Evolutionary conservation across 2,888 invertebrate species (phyloP).

Genomic region (Eupithecia abbreviata): DNA sequence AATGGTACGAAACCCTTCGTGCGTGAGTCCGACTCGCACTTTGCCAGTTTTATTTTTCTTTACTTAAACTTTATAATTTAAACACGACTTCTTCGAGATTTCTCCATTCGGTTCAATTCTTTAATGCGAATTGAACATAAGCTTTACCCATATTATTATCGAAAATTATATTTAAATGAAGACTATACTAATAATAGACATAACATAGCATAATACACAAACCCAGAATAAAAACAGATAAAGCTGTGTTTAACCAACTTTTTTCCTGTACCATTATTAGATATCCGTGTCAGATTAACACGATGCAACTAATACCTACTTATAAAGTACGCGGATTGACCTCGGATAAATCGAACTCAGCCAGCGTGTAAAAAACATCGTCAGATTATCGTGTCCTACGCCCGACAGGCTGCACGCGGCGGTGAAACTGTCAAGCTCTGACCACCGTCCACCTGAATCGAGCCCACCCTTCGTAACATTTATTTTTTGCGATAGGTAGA

Average conservation of each 20-base stretch:
- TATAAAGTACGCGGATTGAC: background rate
- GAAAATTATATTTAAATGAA: too few species aligned
- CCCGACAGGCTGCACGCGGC: slow-evolving; percentile 23
- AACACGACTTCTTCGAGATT: background rate
- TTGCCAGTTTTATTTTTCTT: too few species aligned
- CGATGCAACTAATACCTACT: background rate
- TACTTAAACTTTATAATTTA: background rate
- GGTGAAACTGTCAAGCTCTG: background rate
- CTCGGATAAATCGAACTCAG: slow-evolving; percentile 1
- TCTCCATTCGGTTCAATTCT: background rate
- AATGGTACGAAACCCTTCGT: too few species aligned
- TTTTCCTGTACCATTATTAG: background rate
- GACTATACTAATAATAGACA: too few species aligned
- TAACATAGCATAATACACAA: too few species aligned
- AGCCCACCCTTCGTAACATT: background rate
- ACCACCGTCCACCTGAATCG: slow-evolving; percentile 1
- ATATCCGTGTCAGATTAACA: background rate
- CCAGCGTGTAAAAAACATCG: slow-evolving; percentile 24
- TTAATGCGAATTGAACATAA: too few species aligned
- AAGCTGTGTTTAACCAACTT: background rate
- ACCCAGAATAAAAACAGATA: background rate
- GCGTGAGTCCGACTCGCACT: too few species aligned
- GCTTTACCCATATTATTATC: too few species aligned
- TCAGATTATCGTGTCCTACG: slow-evolving; percentile 27
- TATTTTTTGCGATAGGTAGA: too few species aligned